A percentile compares a stretch with the other conserved stretches of the same genome.
phyloP scores from a whole-genome alignment of 2,888 invertebrate species.

The Trisateles emortualis region DNA sequence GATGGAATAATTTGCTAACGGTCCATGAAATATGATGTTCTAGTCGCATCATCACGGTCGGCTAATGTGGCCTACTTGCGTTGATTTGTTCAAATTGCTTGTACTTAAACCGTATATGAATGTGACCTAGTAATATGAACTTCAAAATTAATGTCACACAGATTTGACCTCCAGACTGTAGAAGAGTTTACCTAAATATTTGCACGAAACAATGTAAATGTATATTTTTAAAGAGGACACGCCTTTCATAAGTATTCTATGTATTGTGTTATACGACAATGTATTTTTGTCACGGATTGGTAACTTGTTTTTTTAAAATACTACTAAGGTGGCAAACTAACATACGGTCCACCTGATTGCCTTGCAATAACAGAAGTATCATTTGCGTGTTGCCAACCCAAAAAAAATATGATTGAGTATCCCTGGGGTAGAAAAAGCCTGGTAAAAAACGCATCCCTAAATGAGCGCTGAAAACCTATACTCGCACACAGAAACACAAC shows the following conservation, averaged over 20 bases:
- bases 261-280: no score
- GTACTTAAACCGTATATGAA: slow-evolving; percentile 60
- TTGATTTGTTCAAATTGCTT: slow-evolving; percentile 80
- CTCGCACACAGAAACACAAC: no score
- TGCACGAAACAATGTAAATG: slow-evolving; percentile 16
- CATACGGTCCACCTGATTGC: no score
- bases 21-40: slow-evolving; percentile 51
- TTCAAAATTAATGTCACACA: slow-evolving; percentile 41
- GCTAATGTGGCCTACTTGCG: slow-evolving; percentile 74
- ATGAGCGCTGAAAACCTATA: no score
- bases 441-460: no score
- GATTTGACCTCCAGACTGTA: slow-evolving; percentile 41
- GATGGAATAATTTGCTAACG: slow-evolving; percentile 57
- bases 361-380: no score
- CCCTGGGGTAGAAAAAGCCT: no score
- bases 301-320: no score
- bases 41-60: slow-evolving; percentile 42
- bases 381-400: no score
- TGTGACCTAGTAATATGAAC: slow-evolving; percentile 68
- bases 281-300: no score
- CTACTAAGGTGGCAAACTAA: no score
- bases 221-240: slow-evolving; percentile 14
- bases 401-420: no score
- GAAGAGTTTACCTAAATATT: not conserved
- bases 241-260: slow-evolving; percentile 14